Percentiles rank a stretch among this genome's conserved stretches.
Evolutionary conservation across 1,140 invertebrate species (phyloP).

Genomic region (Ylistrum balloti): DNA sequence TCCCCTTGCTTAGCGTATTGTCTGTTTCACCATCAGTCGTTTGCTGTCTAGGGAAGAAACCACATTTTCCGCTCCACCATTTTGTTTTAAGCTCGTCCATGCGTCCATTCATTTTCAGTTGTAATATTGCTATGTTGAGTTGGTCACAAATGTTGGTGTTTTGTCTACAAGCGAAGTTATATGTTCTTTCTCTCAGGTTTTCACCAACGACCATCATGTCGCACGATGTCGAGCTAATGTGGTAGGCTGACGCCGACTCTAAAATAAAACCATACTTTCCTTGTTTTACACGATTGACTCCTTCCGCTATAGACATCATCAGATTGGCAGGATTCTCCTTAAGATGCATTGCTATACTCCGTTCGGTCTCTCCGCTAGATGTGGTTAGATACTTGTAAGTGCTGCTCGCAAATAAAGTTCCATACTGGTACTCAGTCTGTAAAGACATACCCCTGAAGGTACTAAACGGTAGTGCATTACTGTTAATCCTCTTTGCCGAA

Average conservation of each 20-base stretch:
- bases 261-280: constrained; percentile 50
- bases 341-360: constrained; percentile 44
- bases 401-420: neutral
- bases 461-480: neutral
- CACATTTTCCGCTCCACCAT: constrained; percentile 42
- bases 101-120: constrained; percentile 39
- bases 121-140: constrained; percentile 48
- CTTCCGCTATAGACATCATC: neutral
- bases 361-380: constrained; percentile 20
- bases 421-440: constrained; percentile 46
- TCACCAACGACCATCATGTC: constrained; percentile 46
- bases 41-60: neutral
- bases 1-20: neutral
- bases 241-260: neutral
- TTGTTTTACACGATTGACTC: constrained; percentile 36
- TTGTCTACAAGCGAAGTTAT: constrained; percentile 44
- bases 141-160: constrained; percentile 32
- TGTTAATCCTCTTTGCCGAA: neutral
- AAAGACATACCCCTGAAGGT: constrained; percentile 23
- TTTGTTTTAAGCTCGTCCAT: constrained; percentile 31
- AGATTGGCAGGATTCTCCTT: neutral
- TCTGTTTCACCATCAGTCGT: neutral
- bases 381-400: constrained; percentile 43
- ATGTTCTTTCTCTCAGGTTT: neutral
- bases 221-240: constrained; percentile 4